A percentile compares a stretch with the other conserved stretches of the same genome.
phyloP scores from a whole-genome alignment of 2,888 invertebrate species.

The Ypsolopha sequella region DNA sequence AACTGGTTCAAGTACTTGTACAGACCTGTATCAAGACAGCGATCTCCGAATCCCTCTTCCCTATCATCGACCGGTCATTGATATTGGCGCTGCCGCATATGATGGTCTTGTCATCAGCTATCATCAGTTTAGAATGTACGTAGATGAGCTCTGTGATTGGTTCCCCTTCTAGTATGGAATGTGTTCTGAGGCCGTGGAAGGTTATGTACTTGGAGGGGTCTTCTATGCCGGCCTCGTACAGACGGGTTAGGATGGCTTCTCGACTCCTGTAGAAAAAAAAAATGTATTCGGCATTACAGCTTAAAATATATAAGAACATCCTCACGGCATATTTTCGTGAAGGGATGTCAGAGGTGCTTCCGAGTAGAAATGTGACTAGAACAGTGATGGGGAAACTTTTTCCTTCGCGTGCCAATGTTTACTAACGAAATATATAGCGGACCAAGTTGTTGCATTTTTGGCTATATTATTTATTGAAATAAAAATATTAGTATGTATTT shows the following conservation, averaged over 20 bases:
- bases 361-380: too few species aligned
- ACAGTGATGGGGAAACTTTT: too few species aligned
- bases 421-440: too few species aligned
- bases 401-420: too few species aligned
- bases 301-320: too few species aligned
- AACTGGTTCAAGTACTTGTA: too few species aligned
- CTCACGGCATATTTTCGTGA: too few species aligned
- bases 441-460: too few species aligned
- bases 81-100: constrained; percentile 99
- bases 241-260: constrained; percentile 83
- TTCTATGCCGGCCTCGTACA: constrained; percentile 82
- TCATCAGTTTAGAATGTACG: constrained; percentile 96
- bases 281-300: too few species aligned
- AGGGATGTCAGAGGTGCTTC: too few species aligned
- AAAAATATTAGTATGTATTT: too few species aligned
- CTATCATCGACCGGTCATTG: constrained; percentile 95
- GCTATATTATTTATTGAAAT: too few species aligned
- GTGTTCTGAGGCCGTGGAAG: constrained; percentile 90
- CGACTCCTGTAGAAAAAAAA: constrained; percentile 88
- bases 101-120: constrained; percentile 90
- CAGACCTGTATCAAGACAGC: constrained; percentile 87
- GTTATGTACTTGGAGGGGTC: constrained; percentile 90
- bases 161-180: constrained; percentile 82
- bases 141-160: constrained; percentile 95
- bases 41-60: constrained; percentile 94